phyloP scores from a whole-genome alignment of 2,113 vertebrate species.

The Vidua macroura region DNA sequence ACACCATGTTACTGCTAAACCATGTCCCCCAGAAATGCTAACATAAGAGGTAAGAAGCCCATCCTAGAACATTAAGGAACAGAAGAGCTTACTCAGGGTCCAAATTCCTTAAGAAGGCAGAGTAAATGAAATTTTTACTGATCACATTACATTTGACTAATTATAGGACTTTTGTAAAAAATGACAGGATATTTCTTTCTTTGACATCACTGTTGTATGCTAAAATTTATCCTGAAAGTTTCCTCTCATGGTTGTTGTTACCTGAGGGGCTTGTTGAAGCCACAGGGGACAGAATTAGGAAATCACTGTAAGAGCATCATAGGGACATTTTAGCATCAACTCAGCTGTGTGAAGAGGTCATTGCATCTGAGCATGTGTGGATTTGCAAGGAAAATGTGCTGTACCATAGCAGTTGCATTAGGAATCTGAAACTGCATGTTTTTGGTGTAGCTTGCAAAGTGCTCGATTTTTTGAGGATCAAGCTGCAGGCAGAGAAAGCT shows the following conservation, averaged over 20 bases:
- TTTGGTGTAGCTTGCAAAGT: background rate
- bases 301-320: background rate
- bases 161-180: background rate
- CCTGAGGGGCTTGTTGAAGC: background rate
- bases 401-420: background rate
- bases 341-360: background rate
- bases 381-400: background rate
- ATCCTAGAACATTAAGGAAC: background rate
- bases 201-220: background rate
- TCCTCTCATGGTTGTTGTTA: background rate
- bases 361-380: background rate
- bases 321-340: background rate
- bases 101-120: background rate
- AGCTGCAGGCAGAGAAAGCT: background rate
- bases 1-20: background rate
- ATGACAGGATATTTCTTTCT: background rate
- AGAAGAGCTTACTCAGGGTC: background rate
- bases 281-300: background rate
- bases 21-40: background rate
- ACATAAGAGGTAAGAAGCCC: background rate
- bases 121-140: background rate
- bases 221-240: background rate
- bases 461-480: background rate
- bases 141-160: background rate
- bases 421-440: background rate